Percentiles rank a stretch among this genome's conserved stretches.
These are phyloP conservation scores for Chrysodeixis includens DNA, from an alignment of 2,888 invertebrate genomes.

Conservation along the genomic window DNA sequence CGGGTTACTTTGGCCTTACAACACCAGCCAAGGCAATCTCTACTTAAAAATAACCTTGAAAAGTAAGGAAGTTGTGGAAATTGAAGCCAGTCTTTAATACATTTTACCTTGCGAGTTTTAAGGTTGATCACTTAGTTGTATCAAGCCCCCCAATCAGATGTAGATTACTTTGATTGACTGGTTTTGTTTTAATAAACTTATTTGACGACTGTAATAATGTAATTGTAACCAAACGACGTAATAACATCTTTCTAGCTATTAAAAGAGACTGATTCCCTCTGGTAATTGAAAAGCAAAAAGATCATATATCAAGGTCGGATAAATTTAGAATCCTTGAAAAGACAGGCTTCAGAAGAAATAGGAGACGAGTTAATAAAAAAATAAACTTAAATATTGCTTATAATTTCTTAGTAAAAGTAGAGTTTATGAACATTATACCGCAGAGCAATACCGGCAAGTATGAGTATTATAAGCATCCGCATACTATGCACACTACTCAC, in stretches of 20 bases:
- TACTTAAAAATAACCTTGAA: slow-evolving; percentile 5
- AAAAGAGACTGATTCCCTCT: too few relatives aligned
- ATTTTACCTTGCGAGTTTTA: background rate
- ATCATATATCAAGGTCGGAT: too few relatives aligned
- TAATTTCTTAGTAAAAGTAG: background rate
- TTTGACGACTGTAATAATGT: too few relatives aligned
- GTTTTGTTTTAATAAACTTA: too few relatives aligned
- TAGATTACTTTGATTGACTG: too few relatives aligned
- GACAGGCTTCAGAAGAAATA: background rate
- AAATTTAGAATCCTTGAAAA: too few relatives aligned
- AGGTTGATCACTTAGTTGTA: too few relatives aligned
- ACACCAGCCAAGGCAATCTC: background rate
- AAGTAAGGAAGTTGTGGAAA: background rate
- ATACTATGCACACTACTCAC: background rate
- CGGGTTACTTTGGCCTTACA: slow-evolving; percentile 3
- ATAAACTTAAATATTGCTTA: background rate
- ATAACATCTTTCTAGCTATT: too few relatives aligned
- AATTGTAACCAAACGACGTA: too few relatives aligned
- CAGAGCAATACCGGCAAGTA: background rate
- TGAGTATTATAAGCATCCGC: background rate
- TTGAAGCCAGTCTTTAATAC: background rate
- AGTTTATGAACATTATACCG: background rate
- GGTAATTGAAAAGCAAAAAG: too few relatives aligned
- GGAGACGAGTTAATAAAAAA: background rate
- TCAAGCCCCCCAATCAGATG: too few relatives aligned